phyloP scores from a whole-genome alignment of 1,140 invertebrate species.

The Wasmannia auropunctata region DNA sequence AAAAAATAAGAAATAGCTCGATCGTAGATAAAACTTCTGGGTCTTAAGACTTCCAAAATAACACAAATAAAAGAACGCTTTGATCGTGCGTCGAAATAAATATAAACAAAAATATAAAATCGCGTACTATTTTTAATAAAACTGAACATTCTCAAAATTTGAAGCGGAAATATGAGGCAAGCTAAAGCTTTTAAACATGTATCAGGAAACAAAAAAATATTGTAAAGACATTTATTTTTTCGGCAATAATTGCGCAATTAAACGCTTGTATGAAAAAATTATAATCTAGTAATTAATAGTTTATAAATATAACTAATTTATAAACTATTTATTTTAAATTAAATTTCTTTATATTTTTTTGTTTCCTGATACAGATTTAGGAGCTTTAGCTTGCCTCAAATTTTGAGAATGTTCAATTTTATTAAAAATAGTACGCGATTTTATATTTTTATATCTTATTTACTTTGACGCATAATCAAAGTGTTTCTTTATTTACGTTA shows the following conservation, averaged over 20 bases:
- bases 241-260: neutral
- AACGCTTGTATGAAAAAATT: neutral
- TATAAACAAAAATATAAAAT: neutral
- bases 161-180: neutral
- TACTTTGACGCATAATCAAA: neutral
- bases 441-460: slow-evolving; percentile 6
- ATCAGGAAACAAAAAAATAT: neutral
- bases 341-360: neutral
- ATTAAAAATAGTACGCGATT: neutral
- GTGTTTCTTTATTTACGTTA: neutral
- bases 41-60: neutral
- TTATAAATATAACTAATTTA: too few relatives aligned
- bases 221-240: neutral
- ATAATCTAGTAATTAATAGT: neutral
- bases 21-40: neutral
- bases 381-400: neutral
- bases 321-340: too few relatives aligned
- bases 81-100: neutral
- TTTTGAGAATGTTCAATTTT: neutral
- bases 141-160: neutral
- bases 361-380: neutral
- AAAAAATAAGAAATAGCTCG: neutral
- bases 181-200: neutral
- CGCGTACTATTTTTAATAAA: neutral
- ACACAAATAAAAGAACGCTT: neutral